A percentile compares a stretch with the other conserved stretches of the same genome.
phyloP scores from a whole-genome alignment of 2,113 vertebrate species.

The Nematolebias whitei region DNA sequence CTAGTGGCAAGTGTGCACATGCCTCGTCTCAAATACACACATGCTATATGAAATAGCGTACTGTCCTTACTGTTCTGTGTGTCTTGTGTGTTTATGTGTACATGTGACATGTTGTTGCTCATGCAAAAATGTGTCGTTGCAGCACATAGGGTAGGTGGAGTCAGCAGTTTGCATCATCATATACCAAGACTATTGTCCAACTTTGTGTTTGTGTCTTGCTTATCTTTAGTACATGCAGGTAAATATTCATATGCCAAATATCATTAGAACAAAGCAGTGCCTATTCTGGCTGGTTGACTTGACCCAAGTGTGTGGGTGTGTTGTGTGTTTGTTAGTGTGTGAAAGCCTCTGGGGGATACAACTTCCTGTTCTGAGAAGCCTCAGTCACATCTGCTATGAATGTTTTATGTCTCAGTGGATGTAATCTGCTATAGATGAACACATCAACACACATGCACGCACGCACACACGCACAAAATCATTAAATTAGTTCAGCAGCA shows the following conservation, averaged over 20 bases:
- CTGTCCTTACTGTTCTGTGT: conserved; percentile 28
- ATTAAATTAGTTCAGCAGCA: conserved; percentile 14
- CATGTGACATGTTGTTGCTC: conserved; percentile 33
- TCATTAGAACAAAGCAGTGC: conserved; percentile 85
- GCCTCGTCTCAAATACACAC: conserved; percentile 42
- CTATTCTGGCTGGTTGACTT: conserved; percentile 80
- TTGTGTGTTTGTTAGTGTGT: conserved; percentile 27
- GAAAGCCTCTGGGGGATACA: conserved; percentile 46
- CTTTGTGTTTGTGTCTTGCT: conserved; percentile 46
- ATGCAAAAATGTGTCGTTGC: conserved; percentile 59
- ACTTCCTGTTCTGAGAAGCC: conserved; percentile 80
- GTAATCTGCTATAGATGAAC: conserved; percentile 78
- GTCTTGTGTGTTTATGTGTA: conserved; percentile 15
- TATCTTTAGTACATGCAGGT: conserved; percentile 54
- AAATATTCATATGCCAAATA: conserved; percentile 54
- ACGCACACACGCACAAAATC: conserved; percentile 4
- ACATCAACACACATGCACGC: conserved; percentile 7
- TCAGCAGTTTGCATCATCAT: conserved; percentile 52
- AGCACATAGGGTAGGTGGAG: conserved; percentile 59
- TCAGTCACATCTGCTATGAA: conserved; percentile 87
- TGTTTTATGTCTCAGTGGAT: conserved; percentile 89
- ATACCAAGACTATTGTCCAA: conserved; percentile 62
- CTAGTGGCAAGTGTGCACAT: conserved; percentile 26
- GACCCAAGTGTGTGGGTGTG: conserved; percentile 20
- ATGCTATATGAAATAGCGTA: conserved; percentile 47